Percentiles rank a stretch among this genome's conserved stretches.
These are phyloP conservation scores for Rhombomys opimus DNA, from an alignment of 2,113 vertebrate genomes.

Conservation along the genomic window DNA sequence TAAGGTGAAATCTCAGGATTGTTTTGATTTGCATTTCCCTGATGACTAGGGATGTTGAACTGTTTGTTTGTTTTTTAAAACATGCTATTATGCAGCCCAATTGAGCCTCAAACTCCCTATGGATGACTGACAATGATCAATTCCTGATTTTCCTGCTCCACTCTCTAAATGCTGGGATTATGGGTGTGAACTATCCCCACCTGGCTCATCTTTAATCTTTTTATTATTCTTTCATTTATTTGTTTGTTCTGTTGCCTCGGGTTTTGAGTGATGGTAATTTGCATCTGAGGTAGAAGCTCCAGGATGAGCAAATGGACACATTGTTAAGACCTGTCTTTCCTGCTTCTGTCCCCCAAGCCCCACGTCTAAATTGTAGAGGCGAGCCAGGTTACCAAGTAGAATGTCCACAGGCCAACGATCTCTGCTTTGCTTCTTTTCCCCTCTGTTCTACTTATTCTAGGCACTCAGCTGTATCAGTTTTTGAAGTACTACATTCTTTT, in stretches of 20 bases:
- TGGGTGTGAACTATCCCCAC: not conserved
- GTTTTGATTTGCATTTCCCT: no score
- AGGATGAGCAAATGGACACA: not conserved
- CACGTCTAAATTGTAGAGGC: not conserved
- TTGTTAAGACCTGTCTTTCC: not conserved
- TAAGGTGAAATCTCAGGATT: no score
- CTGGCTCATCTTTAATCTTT: constrained; percentile 5
- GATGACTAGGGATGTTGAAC: no score
- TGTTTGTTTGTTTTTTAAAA: not conserved
- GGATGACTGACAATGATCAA: not conserved
- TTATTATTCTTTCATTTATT: not conserved
- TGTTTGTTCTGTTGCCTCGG: not conserved
- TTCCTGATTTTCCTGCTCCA: not conserved
- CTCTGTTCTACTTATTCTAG: not conserved
- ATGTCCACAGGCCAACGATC: not conserved
- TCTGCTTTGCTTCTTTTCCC: not conserved
- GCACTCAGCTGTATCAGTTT: not conserved
- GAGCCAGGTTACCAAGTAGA: not conserved
- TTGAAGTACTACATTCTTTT: not conserved
- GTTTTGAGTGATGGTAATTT: not conserved
- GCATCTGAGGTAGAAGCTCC: not conserved
- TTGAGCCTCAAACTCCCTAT: not conserved
- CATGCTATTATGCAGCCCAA: not conserved
- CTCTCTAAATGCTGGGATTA: not conserved
- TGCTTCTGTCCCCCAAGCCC: not conserved